These are phyloP conservation scores for Denticeps clupeoides DNA, from an alignment of 2,797 vertebrate species.

Conservation along the genomic window DNA sequence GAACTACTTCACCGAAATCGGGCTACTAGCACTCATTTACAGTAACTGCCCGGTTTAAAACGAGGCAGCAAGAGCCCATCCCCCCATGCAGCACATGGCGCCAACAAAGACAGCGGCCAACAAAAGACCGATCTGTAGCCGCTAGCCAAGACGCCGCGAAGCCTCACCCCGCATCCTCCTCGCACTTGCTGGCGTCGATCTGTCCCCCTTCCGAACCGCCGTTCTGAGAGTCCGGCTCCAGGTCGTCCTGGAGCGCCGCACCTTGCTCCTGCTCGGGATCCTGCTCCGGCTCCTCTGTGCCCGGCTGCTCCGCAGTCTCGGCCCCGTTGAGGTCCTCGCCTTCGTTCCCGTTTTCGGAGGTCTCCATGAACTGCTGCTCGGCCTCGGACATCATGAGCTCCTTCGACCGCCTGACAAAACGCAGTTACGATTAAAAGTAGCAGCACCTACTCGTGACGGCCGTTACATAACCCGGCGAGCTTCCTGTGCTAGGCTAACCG, in stretches of 20 bases:
- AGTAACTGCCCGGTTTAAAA: conserved; percentile 1
- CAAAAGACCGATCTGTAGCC: conserved; percentile 51
- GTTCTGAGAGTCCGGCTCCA: conserved; percentile 48
- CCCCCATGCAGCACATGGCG: conserved; percentile 59
- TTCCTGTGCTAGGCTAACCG: background rate
- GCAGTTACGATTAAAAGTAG: background rate
- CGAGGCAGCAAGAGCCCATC: conserved; percentile 40
- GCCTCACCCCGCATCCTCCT: conserved; percentile 86
- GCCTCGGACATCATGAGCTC: conserved; percentile 56
- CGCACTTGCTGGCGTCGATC: conserved; percentile 87
- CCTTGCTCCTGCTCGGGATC: background rate
- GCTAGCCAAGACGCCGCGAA: background rate
- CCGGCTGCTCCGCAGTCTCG: conserved; percentile 22
- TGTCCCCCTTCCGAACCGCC: conserved; percentile 74
- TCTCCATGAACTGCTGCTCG: conserved; percentile 67
- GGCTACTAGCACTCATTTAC: background rate
- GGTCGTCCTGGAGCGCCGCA: conserved; percentile 5
- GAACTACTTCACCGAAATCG: background rate
- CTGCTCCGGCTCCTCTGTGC: background rate
- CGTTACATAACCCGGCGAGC: background rate
- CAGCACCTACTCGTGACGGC: background rate
- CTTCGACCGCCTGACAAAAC: background rate
- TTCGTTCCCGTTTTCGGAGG: conserved; percentile 62
- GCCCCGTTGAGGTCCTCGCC: conserved; percentile 53
- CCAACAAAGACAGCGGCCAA: conserved; percentile 63